These are phyloP conservation scores for Caerostris darwini DNA, from an alignment of 1,140 invertebrate species.

Conservation along the genomic window DNA sequence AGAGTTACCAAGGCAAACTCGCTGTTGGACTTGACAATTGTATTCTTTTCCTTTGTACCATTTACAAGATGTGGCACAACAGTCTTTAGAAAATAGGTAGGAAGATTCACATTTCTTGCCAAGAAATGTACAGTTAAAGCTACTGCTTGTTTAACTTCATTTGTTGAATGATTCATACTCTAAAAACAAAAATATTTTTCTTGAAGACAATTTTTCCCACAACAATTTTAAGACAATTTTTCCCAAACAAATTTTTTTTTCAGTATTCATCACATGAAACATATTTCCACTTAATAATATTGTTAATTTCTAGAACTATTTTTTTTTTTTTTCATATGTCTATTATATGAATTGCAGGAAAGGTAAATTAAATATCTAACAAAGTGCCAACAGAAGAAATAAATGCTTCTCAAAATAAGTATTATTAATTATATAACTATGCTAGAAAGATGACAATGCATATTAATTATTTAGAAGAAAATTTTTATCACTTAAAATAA, in stretches of 20 bases:
- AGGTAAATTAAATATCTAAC: too few species aligned
- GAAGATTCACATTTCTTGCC: slow-evolving; percentile 85
- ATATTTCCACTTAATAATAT: too few species aligned
- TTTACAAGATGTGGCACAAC: slow-evolving; percentile 95
- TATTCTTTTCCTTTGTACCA: slow-evolving; percentile 98
- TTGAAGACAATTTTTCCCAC: background rate
- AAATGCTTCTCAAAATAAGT: too few species aligned
- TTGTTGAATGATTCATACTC: slow-evolving; percentile 93
- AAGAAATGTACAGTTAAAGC: slow-evolving; percentile 90
- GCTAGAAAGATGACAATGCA: too few species aligned
- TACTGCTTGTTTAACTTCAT: slow-evolving; percentile 96
- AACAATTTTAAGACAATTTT: background rate
- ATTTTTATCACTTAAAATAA: too few species aligned
- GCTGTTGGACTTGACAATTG: slow-evolving; percentile 95
- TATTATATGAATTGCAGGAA: too few species aligned
- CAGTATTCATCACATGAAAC: background rate
- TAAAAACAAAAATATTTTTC: slow-evolving; percentile 33
- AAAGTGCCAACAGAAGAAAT: too few species aligned
- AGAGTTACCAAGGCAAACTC: slow-evolving; percentile 94
- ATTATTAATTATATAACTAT: too few species aligned
- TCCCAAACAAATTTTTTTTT: background rate
- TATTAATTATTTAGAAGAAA: too few species aligned
- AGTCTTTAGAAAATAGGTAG: slow-evolving; percentile 87
- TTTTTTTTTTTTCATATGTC: too few species aligned
- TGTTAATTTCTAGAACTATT: too few species aligned